Conservation (phyloP, 1,140 invertebrate genomes). For the Carposina sasakii region DNA sequence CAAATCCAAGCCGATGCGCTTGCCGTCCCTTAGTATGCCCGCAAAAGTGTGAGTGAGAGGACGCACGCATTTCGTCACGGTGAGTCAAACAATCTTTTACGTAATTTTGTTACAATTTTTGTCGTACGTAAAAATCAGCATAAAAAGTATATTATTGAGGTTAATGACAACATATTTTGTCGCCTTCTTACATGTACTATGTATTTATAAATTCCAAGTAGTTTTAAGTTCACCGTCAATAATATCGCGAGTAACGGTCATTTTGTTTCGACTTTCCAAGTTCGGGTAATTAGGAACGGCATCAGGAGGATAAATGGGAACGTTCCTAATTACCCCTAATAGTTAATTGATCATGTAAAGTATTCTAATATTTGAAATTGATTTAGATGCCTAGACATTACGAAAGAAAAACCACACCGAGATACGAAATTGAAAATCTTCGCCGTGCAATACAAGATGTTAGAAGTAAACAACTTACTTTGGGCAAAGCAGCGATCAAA, state of each 20-base stretch:
- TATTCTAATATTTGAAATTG: slow-evolving; percentile 11
- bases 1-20: neutral
- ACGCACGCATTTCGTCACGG: slow-evolving; percentile 12
- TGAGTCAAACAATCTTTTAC: slow-evolving; percentile 15
- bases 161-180: slow-evolving; percentile 13
- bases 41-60: slow-evolving; percentile 11
- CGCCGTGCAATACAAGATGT: slow-evolving; percentile 17
- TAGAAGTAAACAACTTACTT: slow-evolving; percentile 19
- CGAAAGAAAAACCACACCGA: slow-evolving; percentile 16
- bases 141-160: slow-evolving; percentile 11
- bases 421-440: slow-evolving; percentile 21
- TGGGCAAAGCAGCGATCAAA: slow-evolving; percentile 15
- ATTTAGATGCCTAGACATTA: slow-evolving; percentile 27
- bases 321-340: slow-evolving; percentile 5
- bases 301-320: slow-evolving; percentile 11
- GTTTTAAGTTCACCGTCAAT: slow-evolving; percentile 15
- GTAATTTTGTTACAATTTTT: slow-evolving; percentile 15
- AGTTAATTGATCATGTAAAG: slow-evolving; percentile 3
- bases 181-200: slow-evolving; percentile 8
- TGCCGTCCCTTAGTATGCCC: neutral
- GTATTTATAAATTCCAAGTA: slow-evolving; percentile 10
- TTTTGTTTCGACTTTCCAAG: slow-evolving; percentile 14
- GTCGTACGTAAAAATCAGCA: slow-evolving; percentile 4
- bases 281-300: slow-evolving; percentile 16
- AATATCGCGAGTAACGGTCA: slow-evolving; percentile 9